Evolutionary conservation across 2,888 invertebrate genomes (phyloP).

Genomic region (Anorthoa munda): DNA sequence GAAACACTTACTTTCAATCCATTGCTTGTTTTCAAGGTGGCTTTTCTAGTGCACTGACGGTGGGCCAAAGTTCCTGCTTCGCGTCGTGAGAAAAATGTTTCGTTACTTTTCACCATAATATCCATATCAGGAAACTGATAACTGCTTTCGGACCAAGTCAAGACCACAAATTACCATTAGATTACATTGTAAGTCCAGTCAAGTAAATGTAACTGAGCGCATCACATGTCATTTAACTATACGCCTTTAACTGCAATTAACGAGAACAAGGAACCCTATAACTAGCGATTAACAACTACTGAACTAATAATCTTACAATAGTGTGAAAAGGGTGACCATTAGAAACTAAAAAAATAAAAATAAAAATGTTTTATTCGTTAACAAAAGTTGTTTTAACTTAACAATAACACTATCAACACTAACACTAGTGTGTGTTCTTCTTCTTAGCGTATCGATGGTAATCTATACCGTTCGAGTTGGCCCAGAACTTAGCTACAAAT

Average conservation of each 20-base stretch:
- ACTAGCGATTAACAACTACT: constrained; percentile 59
- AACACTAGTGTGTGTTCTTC: not conserved
- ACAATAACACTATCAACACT: no score
- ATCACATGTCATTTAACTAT: constrained; percentile 28
- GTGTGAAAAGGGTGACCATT: constrained; percentile 58
- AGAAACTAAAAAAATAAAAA: no score
- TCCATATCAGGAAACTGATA: not conserved
- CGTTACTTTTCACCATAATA: not conserved
- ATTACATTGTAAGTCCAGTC: constrained; percentile 38
- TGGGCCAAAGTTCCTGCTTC: not conserved
- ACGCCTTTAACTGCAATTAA: constrained; percentile 36
- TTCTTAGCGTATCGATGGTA: not conserved
- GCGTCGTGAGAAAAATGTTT: not conserved
- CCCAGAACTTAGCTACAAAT: not conserved
- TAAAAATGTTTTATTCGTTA: no score
- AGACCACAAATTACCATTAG: not conserved
- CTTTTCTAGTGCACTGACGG: not conserved
- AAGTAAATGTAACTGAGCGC: constrained; percentile 20
- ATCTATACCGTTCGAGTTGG: not conserved
- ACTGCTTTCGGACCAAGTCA: not conserved
- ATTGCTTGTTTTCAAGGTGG: not conserved
- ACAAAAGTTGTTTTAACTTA: no score
- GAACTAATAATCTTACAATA: constrained; percentile 45
- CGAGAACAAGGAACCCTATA: constrained; percentile 30
- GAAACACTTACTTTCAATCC: not conserved